Evolutionary conservation across 2,113 vertebrate genomes (phyloP), one percentile per base, ranked within the genome.

Genomic region (Argyrosomus japonicus): DNA sequence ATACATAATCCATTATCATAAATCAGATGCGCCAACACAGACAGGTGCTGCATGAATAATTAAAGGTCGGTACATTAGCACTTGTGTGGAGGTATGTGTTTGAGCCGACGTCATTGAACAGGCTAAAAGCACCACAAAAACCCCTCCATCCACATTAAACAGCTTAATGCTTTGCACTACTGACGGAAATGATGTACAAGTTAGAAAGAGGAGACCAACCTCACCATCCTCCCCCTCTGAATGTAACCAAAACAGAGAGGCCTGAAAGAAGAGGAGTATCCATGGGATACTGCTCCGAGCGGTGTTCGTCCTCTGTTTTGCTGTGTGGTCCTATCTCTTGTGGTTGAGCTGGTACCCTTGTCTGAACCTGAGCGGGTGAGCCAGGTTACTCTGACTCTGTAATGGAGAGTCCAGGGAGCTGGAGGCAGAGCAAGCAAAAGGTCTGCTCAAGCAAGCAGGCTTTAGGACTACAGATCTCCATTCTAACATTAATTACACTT

Each of bases 41-140:
- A 93, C 92, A 95, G 93, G 93, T 94, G 92, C 92, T 83, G 93
- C 92, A 95, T 95, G 94, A 95, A 95, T 95, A 94, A 95, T 95
- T 94, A 94, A 95, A 93, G 93, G 92, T 90, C 83, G 89, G 83
- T 91, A 88, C 94, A 95, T 94, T 94, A 95, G 85, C 87, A 83
- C 88, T 91, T 85, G 84, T 86, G 90, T 79, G 76, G 89, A 88
- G 83, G 89, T 85, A 89, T 77, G 87, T 88, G 91, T 86, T 85
- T 77, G 85, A 82, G 86, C 79, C 68, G 50, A 81, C 86, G 68
- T 88, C 83, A 89, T 50, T 58, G 79, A 85, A 72, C 72, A 43
- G 79, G 63, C 76, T 90, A 91, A 93, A 93, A 94, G 91, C 86
- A 77, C 89, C 53, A 17, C 86, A 86, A 68, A 89, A 89, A 77